phyloP scores from a whole-genome alignment of 2,888 invertebrate genomes.

The Aphidius colemani region DNA sequence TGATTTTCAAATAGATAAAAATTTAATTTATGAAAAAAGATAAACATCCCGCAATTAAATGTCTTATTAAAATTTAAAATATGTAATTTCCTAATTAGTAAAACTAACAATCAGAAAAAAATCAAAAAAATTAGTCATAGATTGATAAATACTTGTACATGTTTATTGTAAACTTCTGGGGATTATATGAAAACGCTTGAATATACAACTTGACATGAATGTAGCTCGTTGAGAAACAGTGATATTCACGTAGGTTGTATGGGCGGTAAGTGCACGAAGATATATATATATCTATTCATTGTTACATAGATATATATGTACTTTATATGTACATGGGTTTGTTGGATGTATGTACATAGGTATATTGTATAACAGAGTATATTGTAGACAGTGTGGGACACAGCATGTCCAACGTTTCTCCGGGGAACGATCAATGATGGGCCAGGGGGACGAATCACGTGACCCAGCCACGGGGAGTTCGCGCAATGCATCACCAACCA shows the following conservation, averaged over 20 bases:
- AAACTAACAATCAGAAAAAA: not conserved
- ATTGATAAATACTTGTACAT: not conserved
- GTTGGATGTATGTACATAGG: not conserved
- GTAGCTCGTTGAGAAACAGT: slow-evolving; percentile 13
- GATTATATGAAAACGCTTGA: too few species aligned
- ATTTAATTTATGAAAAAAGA: not conserved
- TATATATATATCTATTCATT: too few species aligned
- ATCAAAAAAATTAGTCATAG: not conserved
- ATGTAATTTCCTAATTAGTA: too few species aligned
- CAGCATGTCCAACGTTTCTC: slow-evolving; percentile 55
- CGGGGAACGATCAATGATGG: slow-evolving; percentile 59
- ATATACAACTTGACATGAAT: slow-evolving; percentile 17
- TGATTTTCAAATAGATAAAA: not conserved
- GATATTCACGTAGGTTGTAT: slow-evolving; percentile 13
- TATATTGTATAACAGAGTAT: slow-evolving; percentile 11
- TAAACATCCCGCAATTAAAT: not conserved
- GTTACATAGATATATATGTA: too few species aligned
- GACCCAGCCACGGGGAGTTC: slow-evolving; percentile 57
- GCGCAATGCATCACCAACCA: slow-evolving; percentile 59
- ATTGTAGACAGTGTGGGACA: slow-evolving; percentile 17
- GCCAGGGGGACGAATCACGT: slow-evolving; percentile 56
- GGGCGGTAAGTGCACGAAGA: slow-evolving; percentile 14
- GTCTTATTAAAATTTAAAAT: not conserved
- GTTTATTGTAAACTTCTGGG: not conserved
- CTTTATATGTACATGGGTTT: too few species aligned